A percentile compares a stretch with the other conserved stretches of the same genome.
Conservation (phyloP, 2,888 invertebrate species). For the Tortricodes alternella region DNA sequence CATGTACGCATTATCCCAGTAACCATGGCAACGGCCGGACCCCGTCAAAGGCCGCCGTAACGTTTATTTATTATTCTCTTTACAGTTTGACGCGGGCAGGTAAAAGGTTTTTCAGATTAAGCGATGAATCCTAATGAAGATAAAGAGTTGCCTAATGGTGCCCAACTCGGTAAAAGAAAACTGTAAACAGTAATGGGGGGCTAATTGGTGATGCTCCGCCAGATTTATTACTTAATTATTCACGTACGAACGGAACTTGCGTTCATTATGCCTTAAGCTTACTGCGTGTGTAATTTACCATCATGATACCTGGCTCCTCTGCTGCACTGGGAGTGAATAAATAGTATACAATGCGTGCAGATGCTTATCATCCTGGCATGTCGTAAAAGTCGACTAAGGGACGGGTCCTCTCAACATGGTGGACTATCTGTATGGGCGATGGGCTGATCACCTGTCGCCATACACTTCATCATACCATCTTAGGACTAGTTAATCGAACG, state of each 20-base stretch:
- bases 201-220: constrained; percentile 56
- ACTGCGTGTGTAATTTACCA: constrained; percentile 28
- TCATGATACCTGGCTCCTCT: not conserved
- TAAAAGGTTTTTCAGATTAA: constrained; percentile 72
- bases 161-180: constrained; percentile 59
- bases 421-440: too few relatives aligned
- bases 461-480: too few relatives aligned
- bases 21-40: constrained; percentile 14
- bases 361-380: too few relatives aligned
- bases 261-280: constrained; percentile 41
- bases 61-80: constrained; percentile 65
- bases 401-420: too few relatives aligned
- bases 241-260: constrained; percentile 41
- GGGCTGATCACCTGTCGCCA: too few relatives aligned
- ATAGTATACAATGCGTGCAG: too few relatives aligned
- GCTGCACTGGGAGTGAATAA: too few relatives aligned
- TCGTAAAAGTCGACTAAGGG: too few relatives aligned
- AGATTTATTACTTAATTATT: constrained; percentile 73
- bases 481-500: too few relatives aligned
- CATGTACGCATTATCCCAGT: not conserved
- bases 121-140: constrained; percentile 70
- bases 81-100: constrained; percentile 59
- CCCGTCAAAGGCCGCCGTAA: constrained; percentile 29
- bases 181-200: constrained; percentile 56
- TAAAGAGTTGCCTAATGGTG: constrained; percentile 63